phyloP scores from a whole-genome alignment of 37 sponge, comb jelly and placozoan genomes.

The Ephydatia muelleri region DNA sequence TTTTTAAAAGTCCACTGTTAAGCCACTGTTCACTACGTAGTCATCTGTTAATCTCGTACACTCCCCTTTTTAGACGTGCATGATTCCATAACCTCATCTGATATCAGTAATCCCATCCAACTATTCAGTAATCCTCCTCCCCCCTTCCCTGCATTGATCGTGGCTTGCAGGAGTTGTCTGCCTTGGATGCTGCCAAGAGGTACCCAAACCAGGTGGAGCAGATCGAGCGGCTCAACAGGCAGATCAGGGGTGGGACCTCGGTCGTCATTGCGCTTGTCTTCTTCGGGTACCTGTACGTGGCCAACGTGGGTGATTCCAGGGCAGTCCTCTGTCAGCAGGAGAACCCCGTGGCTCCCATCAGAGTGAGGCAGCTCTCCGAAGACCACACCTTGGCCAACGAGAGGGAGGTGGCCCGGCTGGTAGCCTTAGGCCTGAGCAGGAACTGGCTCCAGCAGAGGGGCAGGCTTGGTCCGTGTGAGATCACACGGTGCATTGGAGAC shows the following conservation, averaged over 20 bases:
- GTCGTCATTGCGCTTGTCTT: constrained; percentile 54
- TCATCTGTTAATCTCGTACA: background rate
- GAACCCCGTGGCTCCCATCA: background rate
- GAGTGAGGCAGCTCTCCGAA: constrained; percentile 64
- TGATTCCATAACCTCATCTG: too few relatives aligned
- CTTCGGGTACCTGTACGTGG: constrained; percentile 68
- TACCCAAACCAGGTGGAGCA: constrained; percentile 55
- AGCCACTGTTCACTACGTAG: background rate
- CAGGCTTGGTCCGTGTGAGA: constrained; percentile 73
- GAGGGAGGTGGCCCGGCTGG: constrained; percentile 70
- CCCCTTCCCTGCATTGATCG: background rate
- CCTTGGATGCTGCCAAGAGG: constrained; percentile 16
- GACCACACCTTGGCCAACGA: constrained; percentile 83
- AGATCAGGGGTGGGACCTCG: constrained; percentile 78
- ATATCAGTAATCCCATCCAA: too few relatives aligned
- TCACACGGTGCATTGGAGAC: constrained; percentile 91
- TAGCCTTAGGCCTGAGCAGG: constrained; percentile 58
- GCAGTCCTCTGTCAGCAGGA: constrained; percentile 52
- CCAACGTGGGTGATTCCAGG: constrained; percentile 90
- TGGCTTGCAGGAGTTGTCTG: constrained; percentile 34
- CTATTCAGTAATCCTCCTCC: too few relatives aligned
- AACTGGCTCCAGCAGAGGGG: constrained; percentile 21
- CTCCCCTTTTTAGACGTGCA: too few relatives aligned
- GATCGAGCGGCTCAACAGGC: constrained; percentile 48
- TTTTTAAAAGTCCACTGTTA: background rate